Base-by-base conservation (phyloP, 2,797 vertebrate species). In the Smutsia gigantea region DNA sequence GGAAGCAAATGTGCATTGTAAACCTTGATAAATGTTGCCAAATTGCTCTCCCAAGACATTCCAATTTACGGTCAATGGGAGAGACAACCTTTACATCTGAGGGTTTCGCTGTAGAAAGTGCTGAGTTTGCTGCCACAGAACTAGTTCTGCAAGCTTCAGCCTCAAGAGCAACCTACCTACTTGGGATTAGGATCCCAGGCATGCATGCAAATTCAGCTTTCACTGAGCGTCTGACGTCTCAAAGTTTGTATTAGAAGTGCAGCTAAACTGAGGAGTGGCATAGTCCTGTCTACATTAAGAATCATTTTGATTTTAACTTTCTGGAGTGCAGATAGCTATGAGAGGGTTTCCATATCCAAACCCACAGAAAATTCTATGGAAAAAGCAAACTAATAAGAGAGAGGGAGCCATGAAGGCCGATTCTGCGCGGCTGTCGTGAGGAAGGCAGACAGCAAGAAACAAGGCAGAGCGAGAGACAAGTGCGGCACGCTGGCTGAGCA, bases 261-360 rank as follows among this genome's bases (percentile, higher is more conserved):
- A 57, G 68, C 61, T 90, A 25, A 75, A 29, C 14, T 23, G 12
- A 25, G 23, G 34, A 10, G 1, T 10, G 14, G 18, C 25, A 29
- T 2, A 29, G 46, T 46, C 64, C 57, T 61, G 2, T 63, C 31
- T 42, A 46, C 37, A 23, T 21, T 2, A 37, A 74, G 27, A 29
- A 37, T 34, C 31, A 37, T 59, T 74, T 81, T 64, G 49, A 63
- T 72, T 71, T 85, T 51, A 34, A 25, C 61, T 94, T 79, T 86
- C 7, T 27, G 84, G 59, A 77, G 18, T 57, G 2, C 78, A 74
- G 90, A 75, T 57, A 81, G 9, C 46, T 69, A 46, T 69, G 31
- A 55, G 51, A 90, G 29, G 8, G 19, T 82, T 91, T 82, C 64
- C 49, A 74, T 90, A 42, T 82, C n/a, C 88, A 95, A 82, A 69